Conservation (phyloP, 2,113 vertebrate genomes). For the Sorex fumeus region DNA sequence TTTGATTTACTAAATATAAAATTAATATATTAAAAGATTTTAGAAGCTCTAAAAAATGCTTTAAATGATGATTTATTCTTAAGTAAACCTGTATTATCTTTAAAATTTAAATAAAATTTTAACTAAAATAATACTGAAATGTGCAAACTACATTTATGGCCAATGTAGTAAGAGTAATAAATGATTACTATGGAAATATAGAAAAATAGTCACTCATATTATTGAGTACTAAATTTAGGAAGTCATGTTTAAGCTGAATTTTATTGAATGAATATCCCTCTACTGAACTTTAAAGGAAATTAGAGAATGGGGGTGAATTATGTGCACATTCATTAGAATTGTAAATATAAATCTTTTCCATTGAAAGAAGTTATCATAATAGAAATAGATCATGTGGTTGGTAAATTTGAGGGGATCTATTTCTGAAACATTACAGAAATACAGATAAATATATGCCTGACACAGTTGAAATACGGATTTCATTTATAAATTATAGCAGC, state of each 20-base stretch:
- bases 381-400: background rate
- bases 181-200: background rate
- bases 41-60: background rate
- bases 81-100: background rate
- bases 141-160: background rate
- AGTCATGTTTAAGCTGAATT: background rate
- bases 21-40: no score
- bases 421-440: background rate
- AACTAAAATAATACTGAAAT: slow-evolving; percentile 38
- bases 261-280: background rate
- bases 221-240: background rate
- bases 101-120: background rate
- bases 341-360: background rate
- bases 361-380: background rate
- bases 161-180: background rate
- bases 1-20: no score
- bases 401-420: background rate
- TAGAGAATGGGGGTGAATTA: background rate
- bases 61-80: background rate
- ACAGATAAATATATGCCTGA: background rate
- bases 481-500: background rate
- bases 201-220: slow-evolving; percentile 28
- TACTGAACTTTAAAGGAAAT: background rate
- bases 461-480: background rate
- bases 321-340: background rate